Conservation (phyloP, 2,113 vertebrate genomes). For the Dasypus novemcinctus region DNA sequence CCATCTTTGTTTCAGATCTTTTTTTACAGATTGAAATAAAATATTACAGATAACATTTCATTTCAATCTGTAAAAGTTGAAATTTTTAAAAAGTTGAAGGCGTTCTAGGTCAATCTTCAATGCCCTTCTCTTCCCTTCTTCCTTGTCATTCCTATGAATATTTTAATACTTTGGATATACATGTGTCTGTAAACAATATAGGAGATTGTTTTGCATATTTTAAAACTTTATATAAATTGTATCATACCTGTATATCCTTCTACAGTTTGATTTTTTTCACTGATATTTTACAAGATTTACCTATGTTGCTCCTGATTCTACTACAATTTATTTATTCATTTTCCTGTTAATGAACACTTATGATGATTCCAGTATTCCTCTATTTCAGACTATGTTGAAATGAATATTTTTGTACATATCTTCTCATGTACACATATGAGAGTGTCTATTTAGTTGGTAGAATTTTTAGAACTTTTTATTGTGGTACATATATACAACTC, state of each 20-base stretch:
- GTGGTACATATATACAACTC: too few relatives aligned
- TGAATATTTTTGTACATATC: neutral
- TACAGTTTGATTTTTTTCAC: neutral
- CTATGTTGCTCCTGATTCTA: neutral
- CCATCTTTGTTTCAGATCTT: neutral
- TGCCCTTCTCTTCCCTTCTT: neutral
- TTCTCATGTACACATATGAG: neutral
- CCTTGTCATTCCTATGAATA: neutral
- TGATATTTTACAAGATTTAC: neutral
- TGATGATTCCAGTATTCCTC: neutral
- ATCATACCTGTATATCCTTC: neutral
- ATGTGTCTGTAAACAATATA: neutral
- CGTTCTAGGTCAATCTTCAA: neutral
- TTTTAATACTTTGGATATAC: neutral
- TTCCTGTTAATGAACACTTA: conserved; percentile 1
- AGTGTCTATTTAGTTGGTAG: neutral
- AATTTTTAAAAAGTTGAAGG: too few relatives aligned
- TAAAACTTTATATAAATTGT: neutral
- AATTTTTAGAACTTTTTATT: neutral
- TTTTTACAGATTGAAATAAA: neutral
- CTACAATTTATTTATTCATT: neutral
- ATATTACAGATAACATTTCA: neutral
- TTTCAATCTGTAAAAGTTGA: too few relatives aligned
- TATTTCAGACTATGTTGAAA: neutral
- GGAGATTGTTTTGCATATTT: neutral